phyloP scores from a whole-genome alignment of 2,113 vertebrate species.

The Brienomyrus brachyistius region DNA sequence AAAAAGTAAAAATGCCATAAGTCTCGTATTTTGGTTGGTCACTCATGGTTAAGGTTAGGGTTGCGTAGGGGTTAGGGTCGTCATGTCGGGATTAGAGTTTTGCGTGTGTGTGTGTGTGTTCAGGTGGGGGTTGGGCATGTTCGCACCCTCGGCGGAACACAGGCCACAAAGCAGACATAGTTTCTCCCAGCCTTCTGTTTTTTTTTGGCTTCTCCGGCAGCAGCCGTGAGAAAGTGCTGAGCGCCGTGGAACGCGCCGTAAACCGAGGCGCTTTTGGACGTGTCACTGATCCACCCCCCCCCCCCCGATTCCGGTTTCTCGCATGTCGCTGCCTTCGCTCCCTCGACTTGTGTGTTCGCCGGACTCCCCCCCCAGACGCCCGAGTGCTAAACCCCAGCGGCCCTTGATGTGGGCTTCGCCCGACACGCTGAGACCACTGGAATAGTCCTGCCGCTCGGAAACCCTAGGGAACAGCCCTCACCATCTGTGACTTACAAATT shows the following conservation, averaged over 20 bases:
- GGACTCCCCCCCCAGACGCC: conserved; percentile 43
- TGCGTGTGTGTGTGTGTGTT: background rate
- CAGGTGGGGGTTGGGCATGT: background rate
- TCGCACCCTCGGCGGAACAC: background rate
- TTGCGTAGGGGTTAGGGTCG: no score
- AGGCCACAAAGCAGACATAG: background rate
- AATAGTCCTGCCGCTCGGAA: conserved; percentile 43
- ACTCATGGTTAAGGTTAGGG: no score
- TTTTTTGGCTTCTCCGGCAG: background rate
- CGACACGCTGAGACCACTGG: conserved; percentile 41
- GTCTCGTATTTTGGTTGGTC: no score
- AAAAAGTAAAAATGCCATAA: no score
- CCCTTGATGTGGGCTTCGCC: conserved; percentile 49
- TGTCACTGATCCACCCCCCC: background rate
- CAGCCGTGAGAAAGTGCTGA: conserved; percentile 50
- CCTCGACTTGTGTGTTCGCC: conserved; percentile 48
- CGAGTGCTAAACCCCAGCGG: conserved; percentile 15
- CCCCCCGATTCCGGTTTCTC: conserved; percentile 10
- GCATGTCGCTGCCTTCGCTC: conserved; percentile 41
- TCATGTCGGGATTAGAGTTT: no score
- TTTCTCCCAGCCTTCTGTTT: conserved; percentile 11
- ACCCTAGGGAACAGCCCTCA: conserved; percentile 34
- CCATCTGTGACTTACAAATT: conserved; percentile 40
- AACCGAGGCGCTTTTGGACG: conserved; percentile 43
- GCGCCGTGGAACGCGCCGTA: conserved; percentile 46